Percentiles rank a stretch among this genome's conserved stretches.
Evolutionary conservation across 2,888 invertebrate species (phyloP).

Genomic region (Heliconius erato): DNA sequence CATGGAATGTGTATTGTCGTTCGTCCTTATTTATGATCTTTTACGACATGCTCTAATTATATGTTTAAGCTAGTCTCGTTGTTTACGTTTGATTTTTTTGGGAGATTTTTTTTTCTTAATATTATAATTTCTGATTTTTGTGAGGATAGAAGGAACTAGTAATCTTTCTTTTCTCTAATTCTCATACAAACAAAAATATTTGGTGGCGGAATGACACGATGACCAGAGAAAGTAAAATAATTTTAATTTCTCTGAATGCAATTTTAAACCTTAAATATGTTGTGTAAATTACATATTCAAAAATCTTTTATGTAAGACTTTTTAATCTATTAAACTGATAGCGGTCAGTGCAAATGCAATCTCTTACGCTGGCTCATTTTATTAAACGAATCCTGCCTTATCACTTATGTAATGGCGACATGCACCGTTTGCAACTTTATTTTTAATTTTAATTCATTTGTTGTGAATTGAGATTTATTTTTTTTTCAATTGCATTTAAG

Average conservation of each 20-base stretch:
- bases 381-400: slow-evolving; percentile 19
- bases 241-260: too few relatives aligned
- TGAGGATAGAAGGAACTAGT: too few relatives aligned
- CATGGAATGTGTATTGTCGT: slow-evolving; percentile 48
- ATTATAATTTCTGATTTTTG: too few relatives aligned
- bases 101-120: background rate
- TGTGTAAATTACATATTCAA: background rate
- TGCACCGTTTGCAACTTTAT: background rate
- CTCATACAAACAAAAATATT: background rate
- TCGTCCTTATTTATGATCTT: slow-evolving; percentile 60
- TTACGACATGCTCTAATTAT: slow-evolving; percentile 40
- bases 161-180: background rate
- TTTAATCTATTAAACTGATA: background rate
- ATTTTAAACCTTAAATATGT: background rate
- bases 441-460: background rate
- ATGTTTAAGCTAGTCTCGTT: background rate
- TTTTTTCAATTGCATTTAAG: slow-evolving; percentile 1
- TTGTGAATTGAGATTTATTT: background rate
- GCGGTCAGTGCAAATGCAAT: background rate
- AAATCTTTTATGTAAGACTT: background rate
- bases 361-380: background rate
- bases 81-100: background rate
- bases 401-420: slow-evolving; percentile 1
- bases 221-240: too few relatives aligned
- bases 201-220: background rate